Evolutionary conservation across 2,113 vertebrate species (phyloP), one percentile per base, ranked within the genome.

Genomic region (Nothoprocta perdicaria): DNA sequence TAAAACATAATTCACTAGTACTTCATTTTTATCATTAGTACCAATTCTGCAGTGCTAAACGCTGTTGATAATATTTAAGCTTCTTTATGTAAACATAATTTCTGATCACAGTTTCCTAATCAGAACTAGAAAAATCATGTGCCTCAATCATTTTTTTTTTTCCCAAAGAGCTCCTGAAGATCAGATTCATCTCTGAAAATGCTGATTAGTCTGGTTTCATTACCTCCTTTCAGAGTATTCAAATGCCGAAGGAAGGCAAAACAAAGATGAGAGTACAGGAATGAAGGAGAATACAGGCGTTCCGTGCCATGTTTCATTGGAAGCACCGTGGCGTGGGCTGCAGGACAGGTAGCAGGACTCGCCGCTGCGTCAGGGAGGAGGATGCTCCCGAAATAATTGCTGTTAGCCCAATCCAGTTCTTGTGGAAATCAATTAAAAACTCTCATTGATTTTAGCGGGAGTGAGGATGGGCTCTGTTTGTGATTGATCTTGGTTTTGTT

Each of bases 1-100:
- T 96, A 91, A 97, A 92, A 76, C 76, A 73, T 52, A 76, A 95
- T 93, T 94, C 95, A 66, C 93, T 67, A 93, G 81, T 79, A 67
- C 92, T 93, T 63, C 38, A 76, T 92, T 97, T 96, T 96, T 95
- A 79, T 97, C 96, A 94, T 97, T 96, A 95, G 87, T 82, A 88
- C 86, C 87, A 94, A 71, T 96, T 97, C 91, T 94, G 31, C 80
- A 93, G 62, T 55, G 61, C 89, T 91, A 88, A 84, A 92, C 90
- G 82, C 84, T 93, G 87, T 65, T 93, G 92, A 87, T 92, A 88
- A 96, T 95, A 79, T 95, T 96, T 93, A 68, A 84, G 23, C 92
- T 91, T 96, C 77, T 95, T 85, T 92, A 86, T 93, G 88, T 95
- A 80, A 76, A 90, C 89, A 66, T 85, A 86, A 80, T 84, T 87